Conservation (phyloP, 1,140 invertebrate genomes). For the Drosophila lacertosa region DNA sequence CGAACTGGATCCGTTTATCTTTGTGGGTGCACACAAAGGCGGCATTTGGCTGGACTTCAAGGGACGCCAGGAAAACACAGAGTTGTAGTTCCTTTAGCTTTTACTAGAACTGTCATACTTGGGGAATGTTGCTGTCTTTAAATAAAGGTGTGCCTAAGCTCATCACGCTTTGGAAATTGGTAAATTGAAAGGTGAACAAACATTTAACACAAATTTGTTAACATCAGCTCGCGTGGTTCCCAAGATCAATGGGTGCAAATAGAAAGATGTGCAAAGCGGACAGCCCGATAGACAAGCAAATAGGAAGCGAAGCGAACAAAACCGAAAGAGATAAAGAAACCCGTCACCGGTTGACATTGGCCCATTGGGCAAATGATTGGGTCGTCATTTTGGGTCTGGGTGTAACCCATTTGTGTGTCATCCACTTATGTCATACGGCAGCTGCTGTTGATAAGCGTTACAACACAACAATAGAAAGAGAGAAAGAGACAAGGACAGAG, state of each 20-base stretch:
- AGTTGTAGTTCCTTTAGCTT: too few species aligned
- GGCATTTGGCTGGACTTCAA: constrained; percentile 77
- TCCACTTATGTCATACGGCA: constrained; percentile 11
- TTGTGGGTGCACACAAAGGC: constrained; percentile 70
- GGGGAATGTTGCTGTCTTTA: too few species aligned
- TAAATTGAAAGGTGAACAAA: too few species aligned
- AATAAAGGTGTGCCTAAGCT: too few species aligned
- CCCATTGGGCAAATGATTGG: constrained; percentile 10
- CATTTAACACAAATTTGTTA: too few species aligned
- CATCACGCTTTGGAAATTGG: too few species aligned
- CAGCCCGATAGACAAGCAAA: neutral
- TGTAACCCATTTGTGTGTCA: constrained; percentile 16
- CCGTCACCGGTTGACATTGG: constrained; percentile 15
- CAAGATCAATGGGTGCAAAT: constrained; percentile 6
- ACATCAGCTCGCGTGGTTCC: neutral
- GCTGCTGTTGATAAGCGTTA: constrained; percentile 7
- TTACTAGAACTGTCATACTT: too few species aligned
- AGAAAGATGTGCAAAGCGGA: neutral
- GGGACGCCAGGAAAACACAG: neutral
- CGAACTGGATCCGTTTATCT: constrained; percentile 66
- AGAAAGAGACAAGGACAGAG: neutral
- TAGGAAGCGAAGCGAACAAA: neutral
- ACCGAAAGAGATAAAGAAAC: constrained; percentile 1
- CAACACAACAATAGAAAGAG: neutral
- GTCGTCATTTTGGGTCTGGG: neutral